These are phyloP conservation scores for Actias luna DNA, from an alignment of 2,888 invertebrate species.

Conservation along the genomic window DNA sequence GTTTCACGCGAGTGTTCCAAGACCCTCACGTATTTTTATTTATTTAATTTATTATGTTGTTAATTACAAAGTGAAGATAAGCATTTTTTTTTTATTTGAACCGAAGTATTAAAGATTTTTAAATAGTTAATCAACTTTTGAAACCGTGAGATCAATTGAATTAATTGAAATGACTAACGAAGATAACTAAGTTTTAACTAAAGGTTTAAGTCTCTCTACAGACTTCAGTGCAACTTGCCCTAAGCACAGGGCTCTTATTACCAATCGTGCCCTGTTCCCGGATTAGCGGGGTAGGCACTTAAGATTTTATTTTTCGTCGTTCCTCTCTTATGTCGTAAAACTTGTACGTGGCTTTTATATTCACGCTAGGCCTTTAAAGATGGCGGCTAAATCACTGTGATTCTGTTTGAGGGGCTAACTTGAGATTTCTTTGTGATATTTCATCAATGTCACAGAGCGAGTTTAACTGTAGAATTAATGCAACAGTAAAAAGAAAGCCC, in stretches of 20 bases:
- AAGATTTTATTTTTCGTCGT: conserved; percentile 62
- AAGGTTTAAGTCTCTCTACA: not conserved
- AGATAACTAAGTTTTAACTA: not conserved
- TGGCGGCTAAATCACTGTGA: not conserved
- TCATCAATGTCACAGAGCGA: no score
- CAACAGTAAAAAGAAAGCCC: no score
- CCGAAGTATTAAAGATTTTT: no score
- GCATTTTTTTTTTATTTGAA: no score
- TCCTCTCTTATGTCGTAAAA: conserved; percentile 49
- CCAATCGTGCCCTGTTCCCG: conserved; percentile 50
- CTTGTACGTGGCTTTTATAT: conserved; percentile 53
- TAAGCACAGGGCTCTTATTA: conserved; percentile 35
- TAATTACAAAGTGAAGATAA: no score
- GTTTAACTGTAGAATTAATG: no score
- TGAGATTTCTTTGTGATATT: not conserved
- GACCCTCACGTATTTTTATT: no score
- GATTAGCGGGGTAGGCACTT: conserved; percentile 64
- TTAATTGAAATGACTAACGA: not conserved
- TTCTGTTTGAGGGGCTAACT: not conserved
- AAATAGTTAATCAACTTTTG: no score
- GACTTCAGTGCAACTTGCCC: conserved; percentile 26
- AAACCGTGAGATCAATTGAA: no score
- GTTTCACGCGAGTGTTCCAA: no score
- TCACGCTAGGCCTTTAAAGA: conserved; percentile 18
- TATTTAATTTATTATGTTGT: no score